phyloP scores from a whole-genome alignment of 23 tunicate species.

The Ascidia mentula region DNA sequence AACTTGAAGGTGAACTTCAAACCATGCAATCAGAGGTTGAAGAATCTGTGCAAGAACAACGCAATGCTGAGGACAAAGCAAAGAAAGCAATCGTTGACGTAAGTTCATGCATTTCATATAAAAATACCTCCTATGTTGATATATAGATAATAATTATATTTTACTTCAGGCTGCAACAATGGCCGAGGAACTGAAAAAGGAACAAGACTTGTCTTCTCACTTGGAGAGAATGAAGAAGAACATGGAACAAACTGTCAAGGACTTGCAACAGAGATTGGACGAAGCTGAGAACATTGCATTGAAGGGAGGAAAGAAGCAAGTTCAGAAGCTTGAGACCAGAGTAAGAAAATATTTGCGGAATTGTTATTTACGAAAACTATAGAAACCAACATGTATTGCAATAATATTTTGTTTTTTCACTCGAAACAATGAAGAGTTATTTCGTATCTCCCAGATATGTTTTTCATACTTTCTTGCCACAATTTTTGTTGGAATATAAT shows the following conservation, averaged over 20 bases:
- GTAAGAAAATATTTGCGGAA: no score
- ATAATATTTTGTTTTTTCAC: no score
- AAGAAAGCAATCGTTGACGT: slow-evolving; percentile 95
- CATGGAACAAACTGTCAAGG: slow-evolving; percentile 94
- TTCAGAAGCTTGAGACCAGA: slow-evolving; percentile 87
- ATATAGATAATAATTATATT: no score
- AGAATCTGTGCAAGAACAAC: slow-evolving; percentile 92
- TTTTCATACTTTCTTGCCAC: no score
- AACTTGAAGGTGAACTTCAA: slow-evolving; percentile 88
- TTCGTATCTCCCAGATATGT: no score
- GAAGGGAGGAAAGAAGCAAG: slow-evolving; percentile 98
- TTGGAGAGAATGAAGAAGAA: slow-evolving; percentile 99
- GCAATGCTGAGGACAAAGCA: slow-evolving; percentile 95
- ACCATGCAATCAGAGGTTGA: slow-evolving; percentile 89
- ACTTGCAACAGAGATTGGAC: slow-evolving; percentile 90
- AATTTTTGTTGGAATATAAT: background rate
- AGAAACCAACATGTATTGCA: no score
- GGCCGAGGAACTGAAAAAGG: slow-evolving; percentile 97
- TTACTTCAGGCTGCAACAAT: slow-evolving; percentile 96
- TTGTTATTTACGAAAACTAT: no score
- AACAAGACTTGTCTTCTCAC: slow-evolving; percentile 95
- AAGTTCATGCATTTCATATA: slow-evolving; percentile 4
- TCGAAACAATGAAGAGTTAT: no score
- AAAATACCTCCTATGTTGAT: background rate
- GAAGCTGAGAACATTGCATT: slow-evolving; percentile 97